phyloP scores from a whole-genome alignment of 2,113 vertebrate species.

The Scophthalmus maximus region DNA sequence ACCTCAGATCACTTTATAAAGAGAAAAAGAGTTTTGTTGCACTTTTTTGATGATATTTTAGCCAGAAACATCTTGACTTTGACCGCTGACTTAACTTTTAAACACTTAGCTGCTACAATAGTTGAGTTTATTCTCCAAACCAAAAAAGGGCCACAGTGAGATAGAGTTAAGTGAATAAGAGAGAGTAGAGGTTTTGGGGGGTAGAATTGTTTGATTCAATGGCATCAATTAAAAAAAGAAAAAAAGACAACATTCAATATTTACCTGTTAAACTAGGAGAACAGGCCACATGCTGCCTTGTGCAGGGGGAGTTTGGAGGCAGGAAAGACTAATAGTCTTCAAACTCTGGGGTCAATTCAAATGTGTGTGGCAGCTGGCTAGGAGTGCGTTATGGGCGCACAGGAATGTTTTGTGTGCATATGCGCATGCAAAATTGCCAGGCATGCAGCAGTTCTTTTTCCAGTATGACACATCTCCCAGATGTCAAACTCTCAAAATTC shows the following conservation, averaged over 20 bases:
- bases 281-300: conserved; percentile 13
- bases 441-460: neutral
- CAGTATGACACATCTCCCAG: conserved; percentile 34
- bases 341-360: neutral
- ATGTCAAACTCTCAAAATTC: conserved; percentile 54
- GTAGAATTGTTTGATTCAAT: neutral
- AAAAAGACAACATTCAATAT: neutral
- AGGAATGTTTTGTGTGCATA: neutral
- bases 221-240: neutral
- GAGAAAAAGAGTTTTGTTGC: neutral
- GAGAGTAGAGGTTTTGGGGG: no score
- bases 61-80: no score
- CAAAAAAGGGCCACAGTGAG: no score
- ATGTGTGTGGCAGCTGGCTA: neutral
- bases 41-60: conserved; percentile 28
- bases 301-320: neutral
- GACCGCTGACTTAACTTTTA: no score
- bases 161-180: no score
- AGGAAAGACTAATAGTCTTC: conserved; percentile 1
- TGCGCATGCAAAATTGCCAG: no score
- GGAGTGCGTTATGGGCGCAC: neutral
- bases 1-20: no score
- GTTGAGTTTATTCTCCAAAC: no score
- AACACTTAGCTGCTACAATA: no score
- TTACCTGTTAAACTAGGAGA: no score